Base-by-base conservation (phyloP, 2,113 vertebrate genomes). In the Phainopepla nitens region DNA sequence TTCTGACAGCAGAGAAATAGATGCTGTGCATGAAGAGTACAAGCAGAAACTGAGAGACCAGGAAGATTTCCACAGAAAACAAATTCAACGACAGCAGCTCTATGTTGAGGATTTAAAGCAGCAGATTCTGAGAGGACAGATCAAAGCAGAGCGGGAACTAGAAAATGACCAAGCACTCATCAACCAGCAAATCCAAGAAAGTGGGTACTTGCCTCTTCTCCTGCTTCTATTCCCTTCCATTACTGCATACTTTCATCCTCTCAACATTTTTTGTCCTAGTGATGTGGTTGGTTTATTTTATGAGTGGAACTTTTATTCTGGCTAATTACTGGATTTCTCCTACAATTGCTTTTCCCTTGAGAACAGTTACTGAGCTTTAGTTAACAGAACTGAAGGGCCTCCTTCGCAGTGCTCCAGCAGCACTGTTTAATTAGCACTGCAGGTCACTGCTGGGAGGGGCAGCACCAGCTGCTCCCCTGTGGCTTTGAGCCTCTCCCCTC, bases 121-220 rank as follows among this genome's bases (percentile, higher is more conserved):
- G 76, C 98, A 98, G 93, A 99, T 99, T 76, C 96, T 98, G 88
- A 94, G 87, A 75, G 99, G 98, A 89, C 98, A 99, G 91, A 98
- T 97, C 86, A 96, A 96, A 96, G 98, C 98, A 51, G 98, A 99
- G 81, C 97, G 7, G 91, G 98, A 99, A 60, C 98, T 99, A 88
- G 98, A 99, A 78, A 96, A 97, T 47, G 98, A 98, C 85, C 98
- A 99, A 96, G 97, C 98, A 11, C 88, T 90, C 31, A 96, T 99
- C 44, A 97, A 96, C 87, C 98, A 98, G 91, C 98, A 98, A 93
- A 98, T 98, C 85, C 95, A 95, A 95, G 98, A 99, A 84, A 97
- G 99, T 99, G 96, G 90, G 99, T 97, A 75, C 47, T 73, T 53
- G 18, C 29, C 27, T 33, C 29, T 80, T 76, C 39, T 10, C 39